Percentiles rank a stretch among this genome's conserved stretches.
Evolutionary conservation across 2,113 vertebrate genomes (phyloP).

Genomic region (Bolborhynchus lineola): DNA sequence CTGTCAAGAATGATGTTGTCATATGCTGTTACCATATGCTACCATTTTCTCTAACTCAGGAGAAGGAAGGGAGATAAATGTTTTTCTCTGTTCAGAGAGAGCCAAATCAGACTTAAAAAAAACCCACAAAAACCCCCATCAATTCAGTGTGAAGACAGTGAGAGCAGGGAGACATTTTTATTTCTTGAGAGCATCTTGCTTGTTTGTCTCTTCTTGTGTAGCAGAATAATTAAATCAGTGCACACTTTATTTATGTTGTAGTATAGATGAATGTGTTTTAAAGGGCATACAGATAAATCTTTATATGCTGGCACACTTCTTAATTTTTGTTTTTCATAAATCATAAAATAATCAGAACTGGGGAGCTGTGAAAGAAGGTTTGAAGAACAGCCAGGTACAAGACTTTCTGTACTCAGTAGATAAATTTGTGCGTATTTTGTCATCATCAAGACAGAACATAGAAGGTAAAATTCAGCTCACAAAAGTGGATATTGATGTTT

Average conservation of each 20-base stretch:
- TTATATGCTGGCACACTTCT: neutral
- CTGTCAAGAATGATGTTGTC: neutral
- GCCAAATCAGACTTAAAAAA: neutral
- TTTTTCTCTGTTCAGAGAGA: neutral
- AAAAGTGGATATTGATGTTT: slow-evolving; percentile 52
- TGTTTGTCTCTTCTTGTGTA: neutral
- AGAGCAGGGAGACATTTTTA: neutral
- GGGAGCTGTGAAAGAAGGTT: slow-evolving; percentile 74
- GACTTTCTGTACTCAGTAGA: slow-evolving; percentile 77
- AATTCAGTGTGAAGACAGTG: neutral
- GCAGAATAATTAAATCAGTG: neutral
- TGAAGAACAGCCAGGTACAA: slow-evolving; percentile 69
- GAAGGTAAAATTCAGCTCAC: slow-evolving; percentile 77
- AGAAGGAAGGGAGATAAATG: neutral
- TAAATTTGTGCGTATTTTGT: slow-evolving; percentile 73
- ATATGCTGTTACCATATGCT: neutral
- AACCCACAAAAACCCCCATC: too few species aligned
- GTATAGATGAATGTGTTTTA: neutral
- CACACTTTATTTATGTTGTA: neutral
- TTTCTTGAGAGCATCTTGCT: neutral
- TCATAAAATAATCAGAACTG: slow-evolving; percentile 68
- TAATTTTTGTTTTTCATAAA: neutral
- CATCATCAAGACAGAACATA: slow-evolving; percentile 71
- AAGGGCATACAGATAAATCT: neutral
- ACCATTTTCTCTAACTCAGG: neutral